Evolutionary conservation across 2,113 vertebrate genomes (phyloP), one percentile per base, ranked within the genome.

Genomic region (Neogobius melanostomus): DNA sequence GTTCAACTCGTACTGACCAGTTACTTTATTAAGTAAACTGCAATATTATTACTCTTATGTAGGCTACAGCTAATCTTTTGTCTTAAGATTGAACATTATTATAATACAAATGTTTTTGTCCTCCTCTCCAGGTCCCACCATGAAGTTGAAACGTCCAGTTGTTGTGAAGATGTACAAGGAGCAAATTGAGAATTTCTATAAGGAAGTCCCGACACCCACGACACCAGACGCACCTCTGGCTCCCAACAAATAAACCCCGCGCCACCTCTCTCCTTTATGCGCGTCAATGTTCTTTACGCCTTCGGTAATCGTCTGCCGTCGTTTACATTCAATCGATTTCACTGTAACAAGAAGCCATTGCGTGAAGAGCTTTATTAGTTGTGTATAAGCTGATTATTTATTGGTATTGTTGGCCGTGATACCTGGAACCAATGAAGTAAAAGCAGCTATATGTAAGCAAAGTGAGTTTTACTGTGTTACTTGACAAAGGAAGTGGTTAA

Each of bases 101-200:
- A 3, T 12, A 1, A 11, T 11, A 50, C 12, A 64, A 61, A n/a
- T 7, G 12, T 11, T 7, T 0, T 48, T 51, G 52, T 36, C 52
- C 56, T 9, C 6, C 68, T 60, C 51, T 6, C 1, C 76, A 99
- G 97, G 97, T 16, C 96, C 97, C 0, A 97, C 95, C 0, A 92
- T 95, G 92, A 98, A 99, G 89, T 85, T 98, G 71, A 97, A 92
- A 89, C 87, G 97, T 36, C 75, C 90, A 0, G 90, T 89, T 57
- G 93, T 97, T 17, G 16, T 7, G 21, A 92, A 95, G 80, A 97
- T 97, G 81, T 98, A 97, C 90, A 88, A 75, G 56, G 85, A 91
- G 0, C 92, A 93, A 49, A 95, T 98, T 0, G 88, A 95, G 0
- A 91, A 80, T 83, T 91, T 98, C 42, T 98, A 98, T 43, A 59